Percentiles rank a stretch among this genome's conserved stretches.
Conservation (phyloP, 1,140 invertebrate genomes). For the Drosophila ambigua region DNA sequence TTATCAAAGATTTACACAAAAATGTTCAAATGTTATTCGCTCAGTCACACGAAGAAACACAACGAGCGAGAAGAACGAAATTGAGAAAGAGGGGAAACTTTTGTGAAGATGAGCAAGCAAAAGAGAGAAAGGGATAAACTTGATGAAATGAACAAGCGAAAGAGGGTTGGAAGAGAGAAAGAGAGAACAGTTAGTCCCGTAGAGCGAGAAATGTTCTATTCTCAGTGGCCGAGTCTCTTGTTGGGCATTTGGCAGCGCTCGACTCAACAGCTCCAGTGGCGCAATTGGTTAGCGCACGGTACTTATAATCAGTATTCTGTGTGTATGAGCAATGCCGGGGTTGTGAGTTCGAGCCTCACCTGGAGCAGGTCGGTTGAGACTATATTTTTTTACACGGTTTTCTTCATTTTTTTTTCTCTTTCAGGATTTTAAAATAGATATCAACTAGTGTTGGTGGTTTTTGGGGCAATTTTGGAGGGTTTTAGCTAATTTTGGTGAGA, state of each 20-base stretch:
- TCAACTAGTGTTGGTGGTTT: neutral
- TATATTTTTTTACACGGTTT: slow-evolving; percentile 31
- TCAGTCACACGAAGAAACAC: slow-evolving; percentile 16
- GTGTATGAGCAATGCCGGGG: slow-evolving; percentile 96
- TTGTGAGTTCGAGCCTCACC: slow-evolving; percentile 99
- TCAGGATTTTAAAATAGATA: slow-evolving; percentile 73
- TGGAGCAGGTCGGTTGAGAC: slow-evolving; percentile 87
- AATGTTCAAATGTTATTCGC: slow-evolving; percentile 26
- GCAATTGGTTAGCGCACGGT: slow-evolving; percentile 99
- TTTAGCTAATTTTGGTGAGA: neutral
- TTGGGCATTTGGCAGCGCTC: slow-evolving; percentile 98
- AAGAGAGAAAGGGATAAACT: neutral
- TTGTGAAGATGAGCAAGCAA: neutral
- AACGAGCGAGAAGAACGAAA: neutral
- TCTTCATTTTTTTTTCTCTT: slow-evolving; percentile 55
- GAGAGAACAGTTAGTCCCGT: slow-evolving; percentile 8
- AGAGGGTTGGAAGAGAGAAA: slow-evolving; percentile 21
- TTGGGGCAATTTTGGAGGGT: slow-evolving; percentile 2
- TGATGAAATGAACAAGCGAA: neutral
- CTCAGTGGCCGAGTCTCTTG: slow-evolving; percentile 87
- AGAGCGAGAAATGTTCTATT: slow-evolving; percentile 58
- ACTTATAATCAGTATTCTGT: slow-evolving; percentile 93
- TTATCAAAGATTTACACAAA: slow-evolving; percentile 16
- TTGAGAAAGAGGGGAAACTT: neutral
- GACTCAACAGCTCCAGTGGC: slow-evolving; percentile 97